Conservation (phyloP, 2,113 vertebrate genomes). For the Cinclus cinclus region DNA sequence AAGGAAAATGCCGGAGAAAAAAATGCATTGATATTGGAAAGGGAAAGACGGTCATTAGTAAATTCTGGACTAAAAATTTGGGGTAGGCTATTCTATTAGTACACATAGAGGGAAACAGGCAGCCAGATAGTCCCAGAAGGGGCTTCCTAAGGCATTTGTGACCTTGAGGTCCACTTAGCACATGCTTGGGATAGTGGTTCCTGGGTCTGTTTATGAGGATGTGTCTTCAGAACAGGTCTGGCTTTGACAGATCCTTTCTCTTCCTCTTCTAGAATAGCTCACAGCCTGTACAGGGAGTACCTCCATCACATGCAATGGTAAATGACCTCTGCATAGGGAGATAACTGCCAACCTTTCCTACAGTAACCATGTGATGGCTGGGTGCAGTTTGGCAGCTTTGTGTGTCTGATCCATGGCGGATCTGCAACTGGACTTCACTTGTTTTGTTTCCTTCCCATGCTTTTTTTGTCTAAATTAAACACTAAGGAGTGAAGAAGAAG, state of each 20-base stretch:
- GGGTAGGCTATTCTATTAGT: neutral
- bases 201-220: neutral
- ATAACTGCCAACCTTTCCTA: neutral
- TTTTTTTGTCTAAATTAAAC: neutral
- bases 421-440: neutral
- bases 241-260: neutral
- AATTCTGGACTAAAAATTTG: neutral
- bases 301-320: fast-evolving
- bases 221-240: neutral
- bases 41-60: neutral
- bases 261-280: neutral
- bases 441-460: neutral
- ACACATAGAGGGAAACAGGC: neutral
- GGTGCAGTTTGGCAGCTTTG: neutral
- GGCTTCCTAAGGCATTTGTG: neutral
- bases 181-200: neutral
- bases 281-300: neutral
- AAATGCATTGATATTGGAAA: neutral
- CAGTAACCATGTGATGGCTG: neutral
- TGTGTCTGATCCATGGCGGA: neutral
- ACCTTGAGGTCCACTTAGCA: neutral
- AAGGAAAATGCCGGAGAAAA: neutral
- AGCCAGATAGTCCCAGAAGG: fast-evolving
- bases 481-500: neutral
- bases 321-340: neutral